phyloP scores from a whole-genome alignment of 2,113 vertebrate species.

The Crotophaga sulcirostris region DNA sequence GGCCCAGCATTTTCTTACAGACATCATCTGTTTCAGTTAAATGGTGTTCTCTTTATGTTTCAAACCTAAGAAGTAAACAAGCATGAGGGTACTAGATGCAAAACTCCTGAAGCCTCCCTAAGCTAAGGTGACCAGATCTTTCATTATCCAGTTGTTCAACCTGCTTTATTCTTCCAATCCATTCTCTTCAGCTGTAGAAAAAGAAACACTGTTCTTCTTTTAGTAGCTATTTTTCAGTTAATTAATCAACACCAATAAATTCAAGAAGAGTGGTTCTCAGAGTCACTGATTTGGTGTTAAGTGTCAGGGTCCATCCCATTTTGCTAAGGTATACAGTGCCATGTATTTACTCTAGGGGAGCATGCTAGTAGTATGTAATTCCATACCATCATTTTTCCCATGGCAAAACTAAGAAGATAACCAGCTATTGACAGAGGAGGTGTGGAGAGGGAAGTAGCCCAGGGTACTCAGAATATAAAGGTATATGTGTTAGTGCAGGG shows the following conservation, averaged over 20 bases:
- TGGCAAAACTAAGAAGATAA: slow-evolving; percentile 38
- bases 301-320: neutral
- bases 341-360: slow-evolving; percentile 1
- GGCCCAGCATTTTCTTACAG: neutral
- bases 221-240: slow-evolving; percentile 14
- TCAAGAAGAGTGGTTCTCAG: neutral
- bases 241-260: neutral
- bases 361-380: slow-evolving; percentile 28
- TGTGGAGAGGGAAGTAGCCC: neutral
- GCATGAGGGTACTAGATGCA: neutral
- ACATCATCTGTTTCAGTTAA: neutral
- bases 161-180: neutral
- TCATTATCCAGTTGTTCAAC: neutral
- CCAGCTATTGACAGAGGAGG: neutral
- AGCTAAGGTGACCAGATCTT: neutral
- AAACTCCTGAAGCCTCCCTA: neutral
- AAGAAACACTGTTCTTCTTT: neutral
- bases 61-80: neutral
- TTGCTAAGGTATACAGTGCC: slow-evolving; percentile 25
- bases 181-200: neutral
- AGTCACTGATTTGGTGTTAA: neutral
- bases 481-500: neutral
- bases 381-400: neutral
- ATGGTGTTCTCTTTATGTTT: neutral
- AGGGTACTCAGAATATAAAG: neutral